These are phyloP conservation scores for Nylanderia fulva DNA, from an alignment of 1,140 invertebrate species.

Conservation along the genomic window DNA sequence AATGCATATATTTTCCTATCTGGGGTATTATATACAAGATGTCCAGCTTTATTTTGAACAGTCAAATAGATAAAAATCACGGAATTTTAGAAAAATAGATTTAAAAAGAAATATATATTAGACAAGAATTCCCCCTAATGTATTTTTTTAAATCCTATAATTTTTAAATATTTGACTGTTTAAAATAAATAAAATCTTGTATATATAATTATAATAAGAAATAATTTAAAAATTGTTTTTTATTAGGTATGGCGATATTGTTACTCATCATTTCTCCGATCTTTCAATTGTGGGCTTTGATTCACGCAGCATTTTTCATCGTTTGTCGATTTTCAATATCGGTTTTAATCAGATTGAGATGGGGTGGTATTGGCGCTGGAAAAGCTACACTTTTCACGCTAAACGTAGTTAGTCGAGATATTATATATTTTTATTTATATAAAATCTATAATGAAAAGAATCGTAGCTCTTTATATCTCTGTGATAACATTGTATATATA, in stretches of 20 bases:
- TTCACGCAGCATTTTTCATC: slow-evolving; percentile 85
- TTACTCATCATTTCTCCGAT: slow-evolving; percentile 83
- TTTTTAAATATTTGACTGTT: no score
- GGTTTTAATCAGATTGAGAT: slow-evolving; percentile 88
- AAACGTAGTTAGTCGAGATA: slow-evolving; percentile 51
- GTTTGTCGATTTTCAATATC: slow-evolving; percentile 84
- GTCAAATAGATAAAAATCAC: no score
- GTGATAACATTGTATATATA: slow-evolving; percentile 45
- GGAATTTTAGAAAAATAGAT: no score
- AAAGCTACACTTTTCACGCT: slow-evolving; percentile 51
- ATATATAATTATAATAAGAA: no score
- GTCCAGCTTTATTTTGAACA: no score
- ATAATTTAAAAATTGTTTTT: slow-evolving; percentile 69
- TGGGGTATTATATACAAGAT: no score
- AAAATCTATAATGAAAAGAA: background rate
- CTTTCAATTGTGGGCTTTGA: slow-evolving; percentile 85
- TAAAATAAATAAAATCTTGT: no score
- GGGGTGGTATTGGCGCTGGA: slow-evolving; percentile 84
- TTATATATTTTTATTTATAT: slow-evolving; percentile 18
- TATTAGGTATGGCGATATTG: slow-evolving; percentile 81
- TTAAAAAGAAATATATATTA: no score
- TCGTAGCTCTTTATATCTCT: slow-evolving; percentile 46
- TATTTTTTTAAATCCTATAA: no score
- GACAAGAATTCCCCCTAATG: no score
- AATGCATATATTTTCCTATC: no score